Percentiles rank a stretch among this genome's conserved stretches.
These are phyloP conservation scores for Trididemnum miniatum DNA, from an alignment of 23 tunicate species.

Conservation along the genomic window DNA sequence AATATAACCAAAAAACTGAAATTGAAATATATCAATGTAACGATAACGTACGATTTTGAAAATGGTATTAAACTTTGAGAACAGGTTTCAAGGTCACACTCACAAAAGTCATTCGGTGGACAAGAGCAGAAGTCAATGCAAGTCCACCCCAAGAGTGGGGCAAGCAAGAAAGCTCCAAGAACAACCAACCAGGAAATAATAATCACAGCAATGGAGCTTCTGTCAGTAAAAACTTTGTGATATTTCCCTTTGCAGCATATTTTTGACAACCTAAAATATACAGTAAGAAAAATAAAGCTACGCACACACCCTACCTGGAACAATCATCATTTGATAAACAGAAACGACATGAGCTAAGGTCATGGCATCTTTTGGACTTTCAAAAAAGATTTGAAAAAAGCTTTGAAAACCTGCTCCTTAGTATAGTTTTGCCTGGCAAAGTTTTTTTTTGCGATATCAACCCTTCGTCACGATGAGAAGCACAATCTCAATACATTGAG, in stretches of 20 bases:
- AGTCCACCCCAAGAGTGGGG: neutral
- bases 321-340: too few relatives aligned
- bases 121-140: neutral
- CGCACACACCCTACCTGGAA: too few relatives aligned
- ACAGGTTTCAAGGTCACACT: constrained; percentile 33
- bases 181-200: neutral
- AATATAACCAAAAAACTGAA: constrained; percentile 29
- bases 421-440: too few relatives aligned
- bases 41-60: constrained; percentile 34
- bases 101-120: neutral
- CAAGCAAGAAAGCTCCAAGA: neutral
- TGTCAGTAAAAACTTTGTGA: constrained; percentile 18
- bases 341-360: too few relatives aligned
- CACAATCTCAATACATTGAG: too few relatives aligned
- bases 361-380: too few relatives aligned
- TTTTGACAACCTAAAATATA: constrained; percentile 49
- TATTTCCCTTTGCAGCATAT: constrained; percentile 35
- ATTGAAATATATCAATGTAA: constrained; percentile 31
- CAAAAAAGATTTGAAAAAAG: too few relatives aligned
- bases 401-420: too few relatives aligned
- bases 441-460: too few relatives aligned
- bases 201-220: neutral
- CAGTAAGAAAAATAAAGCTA: too few relatives aligned
- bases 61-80: constrained; percentile 55
- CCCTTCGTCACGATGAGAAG: too few relatives aligned